Conservation (phyloP, 2,888 invertebrate species). For the Steromphala cineraria region DNA sequence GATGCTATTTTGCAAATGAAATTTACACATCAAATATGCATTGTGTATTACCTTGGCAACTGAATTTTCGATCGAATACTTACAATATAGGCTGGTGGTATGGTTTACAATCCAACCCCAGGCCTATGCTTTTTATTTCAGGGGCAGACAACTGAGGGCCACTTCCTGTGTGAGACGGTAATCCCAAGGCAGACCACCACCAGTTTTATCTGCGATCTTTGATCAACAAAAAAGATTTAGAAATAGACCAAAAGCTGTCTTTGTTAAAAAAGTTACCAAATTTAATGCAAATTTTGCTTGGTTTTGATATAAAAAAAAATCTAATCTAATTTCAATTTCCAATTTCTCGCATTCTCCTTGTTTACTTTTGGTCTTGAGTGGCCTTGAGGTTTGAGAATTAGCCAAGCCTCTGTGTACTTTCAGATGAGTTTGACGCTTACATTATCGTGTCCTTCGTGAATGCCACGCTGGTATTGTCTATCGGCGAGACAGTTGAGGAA, state of each 20-base stretch:
- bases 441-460: slow-evolving; percentile 99
- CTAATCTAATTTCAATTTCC: too few species aligned
- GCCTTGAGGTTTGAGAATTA: slow-evolving; percentile 1
- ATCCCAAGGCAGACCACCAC: not conserved
- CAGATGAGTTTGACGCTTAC: slow-evolving; percentile 99
- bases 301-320: not conserved
- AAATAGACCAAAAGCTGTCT: not conserved
- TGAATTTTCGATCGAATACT: slow-evolving; percentile 3
- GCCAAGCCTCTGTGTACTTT: slow-evolving; percentile 38
- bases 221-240: not conserved
- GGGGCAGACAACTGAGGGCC: slow-evolving; percentile 37
- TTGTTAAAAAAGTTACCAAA: not conserved
- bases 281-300: not conserved
- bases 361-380: not conserved
- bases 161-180: slow-evolving; percentile 21
- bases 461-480: slow-evolving; percentile 98
- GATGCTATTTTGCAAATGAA: too few species aligned
- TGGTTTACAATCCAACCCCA: slow-evolving; percentile 52
- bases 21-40: too few species aligned
- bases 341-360: not conserved
- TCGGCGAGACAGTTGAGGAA: slow-evolving; percentile 99
- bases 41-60: not conserved
- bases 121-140: slow-evolving; percentile 62
- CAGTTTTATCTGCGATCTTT: not conserved
- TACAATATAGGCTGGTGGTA: slow-evolving; percentile 45